Conservation (phyloP, 1,140 invertebrate species). For the Lineus longissimus region DNA sequence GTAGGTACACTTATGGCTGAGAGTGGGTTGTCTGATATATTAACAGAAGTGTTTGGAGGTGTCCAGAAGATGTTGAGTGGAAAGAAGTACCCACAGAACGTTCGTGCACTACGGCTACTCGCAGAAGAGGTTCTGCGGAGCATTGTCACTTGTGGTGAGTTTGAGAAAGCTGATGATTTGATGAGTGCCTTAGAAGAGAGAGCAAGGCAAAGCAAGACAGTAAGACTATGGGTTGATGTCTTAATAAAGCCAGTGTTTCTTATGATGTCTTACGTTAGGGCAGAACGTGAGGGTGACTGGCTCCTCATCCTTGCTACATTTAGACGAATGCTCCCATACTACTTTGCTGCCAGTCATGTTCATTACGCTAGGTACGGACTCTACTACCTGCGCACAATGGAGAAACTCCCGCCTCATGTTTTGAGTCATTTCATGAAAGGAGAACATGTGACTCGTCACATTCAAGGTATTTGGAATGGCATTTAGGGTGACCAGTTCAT, state of each 20-base stretch:
- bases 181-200: neutral
- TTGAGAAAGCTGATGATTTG: neutral
- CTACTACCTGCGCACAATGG: neutral
- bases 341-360: conserved; percentile 2
- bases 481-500: conserved; percentile 19
- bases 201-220: conserved; percentile 20
- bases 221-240: conserved; percentile 26
- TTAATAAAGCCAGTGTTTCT: conserved; percentile 28
- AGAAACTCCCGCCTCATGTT: neutral
- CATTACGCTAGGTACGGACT: neutral
- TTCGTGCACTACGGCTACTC: conserved; percentile 22
- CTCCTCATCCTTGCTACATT: neutral
- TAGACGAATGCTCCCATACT: neutral
- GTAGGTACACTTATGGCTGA: neutral
- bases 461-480: conserved; percentile 10
- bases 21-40: neutral
- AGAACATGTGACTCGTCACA: conserved; percentile 14
- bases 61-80: conserved; percentile 19
- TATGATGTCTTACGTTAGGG: conserved; percentile 25
- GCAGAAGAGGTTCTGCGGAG: conserved; percentile 18
- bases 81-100: conserved; percentile 28
- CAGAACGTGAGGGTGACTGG: conserved; percentile 31
- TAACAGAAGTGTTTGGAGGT: neutral
- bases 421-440: too few species aligned
- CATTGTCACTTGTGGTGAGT: neutral